Conservation (phyloP, 2,797 vertebrate species). For the Scarus forsteni region DNA sequence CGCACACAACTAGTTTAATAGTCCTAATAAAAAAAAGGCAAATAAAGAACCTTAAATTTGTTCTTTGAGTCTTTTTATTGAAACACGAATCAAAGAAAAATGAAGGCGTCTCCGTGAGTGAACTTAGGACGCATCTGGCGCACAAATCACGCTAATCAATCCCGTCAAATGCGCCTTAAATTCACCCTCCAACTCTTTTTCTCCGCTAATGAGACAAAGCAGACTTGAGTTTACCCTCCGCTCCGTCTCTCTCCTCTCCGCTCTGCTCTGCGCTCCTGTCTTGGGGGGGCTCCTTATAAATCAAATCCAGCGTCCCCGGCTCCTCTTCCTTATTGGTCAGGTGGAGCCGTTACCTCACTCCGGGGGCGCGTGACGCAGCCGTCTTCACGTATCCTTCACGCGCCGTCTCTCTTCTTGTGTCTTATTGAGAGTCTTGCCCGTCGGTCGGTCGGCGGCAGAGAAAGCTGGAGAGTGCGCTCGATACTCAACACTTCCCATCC, state of each 20-base stretch:
- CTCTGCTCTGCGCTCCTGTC: constrained; percentile 44
- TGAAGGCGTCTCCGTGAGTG: too few species aligned
- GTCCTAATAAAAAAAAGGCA: too few species aligned
- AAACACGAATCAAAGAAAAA: too few species aligned
- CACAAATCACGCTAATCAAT: too few species aligned
- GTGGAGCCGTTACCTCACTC: constrained; percentile 92
- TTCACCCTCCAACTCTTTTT: background rate
- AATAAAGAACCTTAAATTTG: too few species aligned
- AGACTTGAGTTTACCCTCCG: constrained; percentile 51
- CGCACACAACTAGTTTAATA: background rate
- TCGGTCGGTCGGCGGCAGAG: constrained; percentile 44
- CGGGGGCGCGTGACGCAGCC: constrained; percentile 88
- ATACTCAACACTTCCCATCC: constrained; percentile 68
- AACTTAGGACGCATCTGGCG: too few species aligned
- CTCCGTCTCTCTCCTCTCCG: constrained; percentile 26
- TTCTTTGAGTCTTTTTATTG: too few species aligned
- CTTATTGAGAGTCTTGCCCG: constrained; percentile 77
- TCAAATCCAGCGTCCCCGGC: constrained; percentile 61
- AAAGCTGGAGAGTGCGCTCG: constrained; percentile 49
- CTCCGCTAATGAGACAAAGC: constrained; percentile 20
- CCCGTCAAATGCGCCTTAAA: too few species aligned
- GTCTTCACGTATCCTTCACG: constrained; percentile 98
- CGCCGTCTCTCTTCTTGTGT: constrained; percentile 92
- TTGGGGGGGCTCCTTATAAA: constrained; percentile 71
- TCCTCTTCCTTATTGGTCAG: constrained; percentile 92